Percentiles rank a stretch among this genome's conserved stretches.
phyloP scores from a whole-genome alignment of 2,888 invertebrate species.

The Sinodicranocentrus sp. region DNA sequence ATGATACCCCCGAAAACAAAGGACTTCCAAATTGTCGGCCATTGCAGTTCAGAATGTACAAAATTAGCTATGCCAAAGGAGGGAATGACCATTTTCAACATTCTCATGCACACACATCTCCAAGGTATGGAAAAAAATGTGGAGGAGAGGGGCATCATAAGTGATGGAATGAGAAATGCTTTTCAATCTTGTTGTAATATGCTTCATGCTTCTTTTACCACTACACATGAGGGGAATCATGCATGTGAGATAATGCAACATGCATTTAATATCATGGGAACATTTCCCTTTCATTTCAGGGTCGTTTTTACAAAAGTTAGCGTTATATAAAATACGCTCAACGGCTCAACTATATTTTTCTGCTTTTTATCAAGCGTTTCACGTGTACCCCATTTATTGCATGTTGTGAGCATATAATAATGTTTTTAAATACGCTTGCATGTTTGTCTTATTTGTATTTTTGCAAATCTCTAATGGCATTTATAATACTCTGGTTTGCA shows the following conservation, averaged over 20 bases:
- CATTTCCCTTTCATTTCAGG: slow-evolving; percentile 62
- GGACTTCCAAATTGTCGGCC: slow-evolving; percentile 88
- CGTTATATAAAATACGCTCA: not conserved
- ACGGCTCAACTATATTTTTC: too few species aligned
- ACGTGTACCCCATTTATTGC: not conserved
- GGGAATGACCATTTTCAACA: slow-evolving; percentile 90
- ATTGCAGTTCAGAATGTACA: slow-evolving; percentile 90
- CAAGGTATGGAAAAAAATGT: slow-evolving; percentile 50
- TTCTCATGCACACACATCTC: slow-evolving; percentile 88
- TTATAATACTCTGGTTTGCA: not conserved
- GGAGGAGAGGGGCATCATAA: too few species aligned
- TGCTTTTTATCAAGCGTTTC: too few species aligned
- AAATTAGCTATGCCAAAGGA: slow-evolving; percentile 83
- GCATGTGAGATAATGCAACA: not conserved
- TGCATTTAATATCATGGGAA: slow-evolving; percentile 33
- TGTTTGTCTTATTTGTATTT: slow-evolving; percentile 7
- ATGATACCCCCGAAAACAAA: slow-evolving; percentile 90
- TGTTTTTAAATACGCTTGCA: not conserved
- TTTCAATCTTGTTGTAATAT: too few species aligned
- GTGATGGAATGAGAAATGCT: too few species aligned
- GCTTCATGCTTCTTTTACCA: too few species aligned
- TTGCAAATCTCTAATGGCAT: slow-evolving; percentile 4
- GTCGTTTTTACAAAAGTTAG: slow-evolving; percentile 17
- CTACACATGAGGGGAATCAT: not conserved
- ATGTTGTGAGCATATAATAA: not conserved